Evolutionary conservation across 2,888 invertebrate genomes (phyloP), one percentile per base, ranked within the genome.

Genomic region (Nebria brevicollis): DNA sequence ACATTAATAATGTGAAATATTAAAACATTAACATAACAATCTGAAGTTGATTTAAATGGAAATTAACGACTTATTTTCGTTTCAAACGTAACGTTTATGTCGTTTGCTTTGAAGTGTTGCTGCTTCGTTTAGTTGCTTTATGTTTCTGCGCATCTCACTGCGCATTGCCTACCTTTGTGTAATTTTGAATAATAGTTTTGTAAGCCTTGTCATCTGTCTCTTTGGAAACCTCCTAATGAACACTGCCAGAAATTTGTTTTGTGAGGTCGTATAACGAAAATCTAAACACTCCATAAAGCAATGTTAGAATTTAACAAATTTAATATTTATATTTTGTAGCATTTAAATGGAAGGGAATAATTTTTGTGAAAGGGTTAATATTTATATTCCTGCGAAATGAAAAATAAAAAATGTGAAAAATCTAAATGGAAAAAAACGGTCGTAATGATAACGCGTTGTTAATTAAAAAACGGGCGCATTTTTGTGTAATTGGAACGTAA

Each of bases 401-500:
- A 54, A 54, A 54, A 11, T 8, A 43, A 43, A 43, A 8, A 43
- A 43, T 43, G 43, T 8, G 13, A 54, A 54, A 54, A 54, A 54
- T 54, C 54, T 54, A 54, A 54, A 11, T 54, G 54, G 13, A 68
- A 68, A 75, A 65, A 64, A 75, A 20, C 20, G 75, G 75, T 64
- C 42, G 68, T 77, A 77, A 77, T 77, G 77, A 66, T 68, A 77
- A 41, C 68, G 77, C 70, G 77, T 77, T 65, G 77, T 77, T 77
- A 77, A 77, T 77, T 77, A 77, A 77, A 34, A 54, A 77, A 77
- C 77, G 64, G 72, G 77, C 66, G 72, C 72, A 77, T 77, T 77
- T 77, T 77, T 77, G 77, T 77, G 77, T 77, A 77, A 77, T 77
- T 77, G 77, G 77, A 72, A 70, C 77, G 72, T 72, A 72, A 77